These are phyloP conservation scores for Teleogryllus oceanicus DNA, from an alignment of 2,888 invertebrate genomes.

Conservation along the genomic window DNA sequence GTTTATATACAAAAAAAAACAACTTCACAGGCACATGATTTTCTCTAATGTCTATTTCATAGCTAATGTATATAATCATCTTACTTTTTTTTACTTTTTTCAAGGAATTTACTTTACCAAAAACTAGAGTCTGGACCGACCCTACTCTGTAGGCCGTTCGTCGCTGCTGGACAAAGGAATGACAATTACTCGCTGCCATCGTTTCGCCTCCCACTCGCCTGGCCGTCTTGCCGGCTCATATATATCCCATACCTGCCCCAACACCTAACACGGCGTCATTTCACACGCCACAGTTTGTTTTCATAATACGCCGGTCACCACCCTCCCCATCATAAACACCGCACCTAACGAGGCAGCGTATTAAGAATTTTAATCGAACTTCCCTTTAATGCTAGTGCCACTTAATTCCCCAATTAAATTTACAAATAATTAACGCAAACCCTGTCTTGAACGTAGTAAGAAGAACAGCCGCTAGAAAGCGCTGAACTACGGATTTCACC, in stretches of 20 bases:
- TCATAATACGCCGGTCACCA: constrained; percentile 18
- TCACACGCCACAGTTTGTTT: constrained; percentile 18
- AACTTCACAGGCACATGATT: too few relatives aligned
- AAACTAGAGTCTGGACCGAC: too few relatives aligned
- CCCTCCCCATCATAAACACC: constrained; percentile 18
- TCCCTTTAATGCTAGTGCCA: constrained; percentile 10
- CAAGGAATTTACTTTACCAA: too few relatives aligned
- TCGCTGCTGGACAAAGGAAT: too few relatives aligned
- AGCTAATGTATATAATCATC: too few relatives aligned
- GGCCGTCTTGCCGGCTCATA: not conserved
- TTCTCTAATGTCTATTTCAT: too few relatives aligned
- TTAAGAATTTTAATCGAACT: constrained; percentile 11
- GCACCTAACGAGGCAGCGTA: constrained; percentile 18
- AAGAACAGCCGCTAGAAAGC: not conserved
- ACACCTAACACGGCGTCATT: not conserved
- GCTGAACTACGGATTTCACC: not conserved
- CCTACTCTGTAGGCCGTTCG: too few relatives aligned
- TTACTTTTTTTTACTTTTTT: too few relatives aligned
- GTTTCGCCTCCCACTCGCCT: not conserved
- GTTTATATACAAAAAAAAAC: too few relatives aligned
- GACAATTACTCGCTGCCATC: too few relatives aligned
- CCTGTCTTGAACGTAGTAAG: not conserved
- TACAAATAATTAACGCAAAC: constrained; percentile 18
- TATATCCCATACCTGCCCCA: not conserved
- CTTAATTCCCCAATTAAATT: constrained; percentile 18